Percentiles rank a stretch among this genome's conserved stretches.
Evolutionary conservation across 2,113 vertebrate species (phyloP).

Genomic region (Podiceps cristatus): DNA sequence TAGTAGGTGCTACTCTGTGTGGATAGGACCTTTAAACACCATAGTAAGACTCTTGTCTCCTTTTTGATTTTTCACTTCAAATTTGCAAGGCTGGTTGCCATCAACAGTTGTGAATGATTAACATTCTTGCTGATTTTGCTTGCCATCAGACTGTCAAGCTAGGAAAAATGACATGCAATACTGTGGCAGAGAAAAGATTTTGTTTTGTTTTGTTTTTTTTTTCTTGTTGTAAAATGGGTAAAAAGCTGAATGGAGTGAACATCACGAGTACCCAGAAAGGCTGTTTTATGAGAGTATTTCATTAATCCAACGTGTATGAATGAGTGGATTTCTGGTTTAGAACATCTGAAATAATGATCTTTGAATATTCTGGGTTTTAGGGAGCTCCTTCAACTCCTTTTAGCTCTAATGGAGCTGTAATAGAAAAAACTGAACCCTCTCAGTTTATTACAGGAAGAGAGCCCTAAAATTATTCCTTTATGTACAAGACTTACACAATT

Average conservation of each 20-base stretch:
- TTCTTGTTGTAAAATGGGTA: not conserved
- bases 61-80: not conserved
- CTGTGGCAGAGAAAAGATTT: not conserved
- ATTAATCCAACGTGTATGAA: not conserved
- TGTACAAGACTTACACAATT: not conserved
- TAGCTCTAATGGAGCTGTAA: not conserved
- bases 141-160: not conserved
- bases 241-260: not conserved
- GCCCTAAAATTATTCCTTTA: not conserved
- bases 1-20: not conserved
- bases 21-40: not conserved
- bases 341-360: not conserved
- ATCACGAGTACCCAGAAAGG: not conserved
- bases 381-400: not conserved
- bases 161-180: not conserved
- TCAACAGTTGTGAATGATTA: not conserved
- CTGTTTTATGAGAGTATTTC: not conserved
- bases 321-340: not conserved
- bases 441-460: not conserved
- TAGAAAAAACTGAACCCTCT: too few relatives aligned
- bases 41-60: not conserved
- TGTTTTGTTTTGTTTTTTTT: not conserved
- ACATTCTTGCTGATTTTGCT: conserved; percentile 1
- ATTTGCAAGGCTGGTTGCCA: not conserved
- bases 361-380: not conserved